These are phyloP conservation scores for Chaenogobius annularis DNA, from an alignment of 2,113 vertebrate species.

Conservation along the genomic window DNA sequence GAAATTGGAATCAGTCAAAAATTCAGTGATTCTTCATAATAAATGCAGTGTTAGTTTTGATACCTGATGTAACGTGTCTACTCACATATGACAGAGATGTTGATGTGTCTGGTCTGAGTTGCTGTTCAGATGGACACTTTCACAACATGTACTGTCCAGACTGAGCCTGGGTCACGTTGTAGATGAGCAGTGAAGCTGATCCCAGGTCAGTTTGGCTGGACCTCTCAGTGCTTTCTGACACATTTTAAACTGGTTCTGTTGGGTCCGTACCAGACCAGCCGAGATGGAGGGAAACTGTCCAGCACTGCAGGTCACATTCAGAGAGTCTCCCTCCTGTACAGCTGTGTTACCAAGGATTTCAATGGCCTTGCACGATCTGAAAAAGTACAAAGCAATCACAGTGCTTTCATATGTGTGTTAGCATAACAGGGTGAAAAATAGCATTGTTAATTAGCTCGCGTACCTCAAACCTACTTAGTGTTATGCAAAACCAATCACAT, in stretches of 20 bases:
- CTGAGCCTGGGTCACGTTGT: slow-evolving; percentile 2
- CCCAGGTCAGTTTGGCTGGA: neutral
- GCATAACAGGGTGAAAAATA: too few relatives aligned
- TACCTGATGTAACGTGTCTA: neutral
- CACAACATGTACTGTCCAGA: slow-evolving; percentile 53
- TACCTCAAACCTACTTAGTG: too few relatives aligned
- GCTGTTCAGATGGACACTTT: slow-evolving; percentile 5
- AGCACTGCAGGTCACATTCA: slow-evolving; percentile 44
- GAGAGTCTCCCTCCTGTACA: slow-evolving; percentile 35
- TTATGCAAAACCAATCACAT: too few relatives aligned
- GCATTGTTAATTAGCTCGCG: too few relatives aligned
- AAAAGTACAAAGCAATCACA: neutral
- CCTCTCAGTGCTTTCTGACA: neutral
- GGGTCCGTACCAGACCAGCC: slow-evolving; percentile 27
- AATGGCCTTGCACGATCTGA: slow-evolving; percentile 25
- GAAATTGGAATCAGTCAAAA: too few relatives aligned
- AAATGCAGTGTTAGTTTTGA: neutral
- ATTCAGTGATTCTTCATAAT: too few relatives aligned
- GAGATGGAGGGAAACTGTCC: slow-evolving; percentile 43
- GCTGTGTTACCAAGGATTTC: neutral
- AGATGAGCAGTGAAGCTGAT: slow-evolving; percentile 1
- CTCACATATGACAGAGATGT: slow-evolving; percentile 37
- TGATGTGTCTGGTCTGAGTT: slow-evolving; percentile 1
- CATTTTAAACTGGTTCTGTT: neutral
- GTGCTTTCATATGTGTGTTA: too few relatives aligned